Evolutionary conservation across 2,797 vertebrate species (phyloP).

Genomic region (Rousettus madagascariensis): DNA sequence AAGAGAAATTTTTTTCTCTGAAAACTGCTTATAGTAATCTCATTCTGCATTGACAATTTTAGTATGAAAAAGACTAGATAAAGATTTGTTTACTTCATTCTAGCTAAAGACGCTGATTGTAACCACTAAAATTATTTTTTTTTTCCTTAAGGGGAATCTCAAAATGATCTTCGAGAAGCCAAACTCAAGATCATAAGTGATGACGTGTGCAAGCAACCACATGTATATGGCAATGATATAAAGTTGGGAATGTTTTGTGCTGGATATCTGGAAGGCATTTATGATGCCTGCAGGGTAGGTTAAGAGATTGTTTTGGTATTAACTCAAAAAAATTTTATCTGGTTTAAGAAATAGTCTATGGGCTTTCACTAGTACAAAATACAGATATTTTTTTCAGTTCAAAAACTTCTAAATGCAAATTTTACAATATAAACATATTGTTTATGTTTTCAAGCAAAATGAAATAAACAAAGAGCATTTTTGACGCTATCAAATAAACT

Average conservation of each 20-base stretch:
- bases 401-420: neutral
- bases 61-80: neutral
- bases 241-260: slow-evolving; percentile 86
- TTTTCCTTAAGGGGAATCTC: slow-evolving; percentile 80
- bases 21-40: neutral
- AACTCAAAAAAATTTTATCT: neutral
- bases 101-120: neutral
- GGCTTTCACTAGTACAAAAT: slow-evolving; percentile 1
- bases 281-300: slow-evolving; percentile 87
- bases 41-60: neutral
- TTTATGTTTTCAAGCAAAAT: slow-evolving; percentile 3
- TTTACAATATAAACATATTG: neutral
- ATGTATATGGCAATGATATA: slow-evolving; percentile 83
- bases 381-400: neutral
- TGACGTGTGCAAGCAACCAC: slow-evolving; percentile 80
- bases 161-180: slow-evolving; percentile 86
- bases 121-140: slow-evolving; percentile 18
- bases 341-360: neutral
- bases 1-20: neutral
- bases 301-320: neutral
- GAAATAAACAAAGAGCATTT: neutral
- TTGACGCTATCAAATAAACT: neutral
- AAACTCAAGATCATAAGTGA: slow-evolving; percentile 84
- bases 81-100: neutral
- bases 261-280: slow-evolving; percentile 86